Percentiles rank a stretch among this genome's conserved stretches.
Conservation (phyloP, 2,888 invertebrate genomes). For the Myathropa florea region DNA sequence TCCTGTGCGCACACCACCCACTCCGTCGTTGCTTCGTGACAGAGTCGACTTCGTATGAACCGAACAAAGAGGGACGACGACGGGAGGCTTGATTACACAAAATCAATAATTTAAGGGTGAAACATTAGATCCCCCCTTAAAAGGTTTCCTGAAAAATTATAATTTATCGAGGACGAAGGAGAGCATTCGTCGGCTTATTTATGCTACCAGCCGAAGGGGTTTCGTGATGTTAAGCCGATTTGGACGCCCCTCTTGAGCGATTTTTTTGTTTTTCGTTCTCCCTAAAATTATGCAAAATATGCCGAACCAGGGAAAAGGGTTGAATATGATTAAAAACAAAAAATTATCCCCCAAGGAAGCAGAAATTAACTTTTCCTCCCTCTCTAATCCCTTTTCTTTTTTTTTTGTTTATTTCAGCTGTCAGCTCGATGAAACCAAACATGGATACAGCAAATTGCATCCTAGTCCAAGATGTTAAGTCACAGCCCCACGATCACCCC, state of each 20-base stretch:
- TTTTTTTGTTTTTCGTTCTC: neutral
- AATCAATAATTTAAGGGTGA: conserved; percentile 55
- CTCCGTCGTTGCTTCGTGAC: neutral
- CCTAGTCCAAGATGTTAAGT: conserved; percentile 88
- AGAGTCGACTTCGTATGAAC: neutral
- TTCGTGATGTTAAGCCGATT: conserved; percentile 48
- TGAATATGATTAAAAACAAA: conserved; percentile 31
- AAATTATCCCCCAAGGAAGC: neutral
- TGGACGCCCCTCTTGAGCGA: neutral
- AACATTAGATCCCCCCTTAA: neutral
- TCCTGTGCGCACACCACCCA: neutral
- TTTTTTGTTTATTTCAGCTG: conserved; percentile 85
- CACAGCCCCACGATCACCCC: conserved; percentile 93
- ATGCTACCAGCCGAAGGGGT: conserved; percentile 28
- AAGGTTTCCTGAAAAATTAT: conserved; percentile 17
- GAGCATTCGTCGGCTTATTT: conserved; percentile 7
- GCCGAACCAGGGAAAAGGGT: conserved; percentile 5
- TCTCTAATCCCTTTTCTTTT: conserved; percentile 30
- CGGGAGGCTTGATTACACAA: conserved; percentile 1
- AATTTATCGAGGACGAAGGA: conserved; percentile 18
- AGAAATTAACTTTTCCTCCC: conserved; percentile 13
- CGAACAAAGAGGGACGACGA: neutral
- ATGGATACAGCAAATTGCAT: conserved; percentile 94
- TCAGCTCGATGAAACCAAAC: conserved; percentile 94
- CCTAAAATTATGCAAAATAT: conserved; percentile 44